Percentiles rank a stretch among this genome's conserved stretches.
Conservation (phyloP, 2,888 invertebrate species). For the Macropis europaea region DNA sequence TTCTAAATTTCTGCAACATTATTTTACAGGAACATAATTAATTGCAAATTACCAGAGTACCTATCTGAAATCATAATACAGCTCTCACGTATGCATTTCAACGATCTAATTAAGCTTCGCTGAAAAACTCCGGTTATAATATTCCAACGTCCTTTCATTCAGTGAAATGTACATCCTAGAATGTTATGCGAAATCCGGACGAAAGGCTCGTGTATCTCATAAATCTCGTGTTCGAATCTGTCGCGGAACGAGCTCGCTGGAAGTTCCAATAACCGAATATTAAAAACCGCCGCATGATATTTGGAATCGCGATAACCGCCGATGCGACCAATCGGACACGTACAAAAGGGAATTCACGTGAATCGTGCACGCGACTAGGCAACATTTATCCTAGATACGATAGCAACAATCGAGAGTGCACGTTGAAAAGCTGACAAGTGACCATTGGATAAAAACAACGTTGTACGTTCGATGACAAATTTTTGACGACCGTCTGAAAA, state of each 20-base stretch:
- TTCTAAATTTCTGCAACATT: background rate
- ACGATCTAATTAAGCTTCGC: slow-evolving; percentile 14
- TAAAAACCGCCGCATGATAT: slow-evolving; percentile 19
- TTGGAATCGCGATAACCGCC: slow-evolving; percentile 8
- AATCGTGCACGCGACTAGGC: background rate
- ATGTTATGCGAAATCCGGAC: background rate
- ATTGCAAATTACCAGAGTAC: slow-evolving; percentile 5
- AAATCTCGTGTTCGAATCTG: background rate
- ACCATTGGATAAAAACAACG: no score
- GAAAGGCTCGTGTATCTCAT: background rate
- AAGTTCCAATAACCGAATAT: slow-evolving; percentile 32
- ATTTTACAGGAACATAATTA: background rate
- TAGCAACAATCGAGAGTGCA: background rate
- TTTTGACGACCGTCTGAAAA: no score
- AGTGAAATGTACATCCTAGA: slow-evolving; percentile 6
- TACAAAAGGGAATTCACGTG: slow-evolving; percentile 8
- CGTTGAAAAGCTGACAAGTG: no score
- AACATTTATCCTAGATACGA: slow-evolving; percentile 3
- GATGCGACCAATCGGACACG: background rate
- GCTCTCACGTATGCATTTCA: background rate
- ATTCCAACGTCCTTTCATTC: slow-evolving; percentile 19
- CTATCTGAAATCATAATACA: background rate
- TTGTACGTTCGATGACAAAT: no score
- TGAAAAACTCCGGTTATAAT: slow-evolving; percentile 1
- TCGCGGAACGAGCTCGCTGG: slow-evolving; percentile 1